Percentiles rank a stretch among this genome's conserved stretches.
phyloP scores from a whole-genome alignment of 1,140 invertebrate genomes.

The Akabosia matsudoensis region DNA sequence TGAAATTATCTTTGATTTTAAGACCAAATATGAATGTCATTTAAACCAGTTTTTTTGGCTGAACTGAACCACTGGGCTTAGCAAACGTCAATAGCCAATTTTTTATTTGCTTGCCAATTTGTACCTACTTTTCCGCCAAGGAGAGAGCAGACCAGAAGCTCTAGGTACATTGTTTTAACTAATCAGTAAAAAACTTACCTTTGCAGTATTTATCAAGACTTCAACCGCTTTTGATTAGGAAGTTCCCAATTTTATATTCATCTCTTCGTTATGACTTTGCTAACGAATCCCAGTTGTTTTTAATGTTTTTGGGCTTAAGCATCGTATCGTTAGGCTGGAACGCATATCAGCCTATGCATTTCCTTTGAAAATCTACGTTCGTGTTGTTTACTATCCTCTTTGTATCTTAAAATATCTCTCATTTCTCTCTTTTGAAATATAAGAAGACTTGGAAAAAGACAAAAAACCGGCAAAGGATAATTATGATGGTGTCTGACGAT shows the following conservation, averaged over 20 bases:
- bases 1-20: no score
- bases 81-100: no score
- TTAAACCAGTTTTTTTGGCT: no score
- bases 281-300: not conserved
- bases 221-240: conserved; percentile 6
- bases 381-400: no score
- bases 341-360: no score
- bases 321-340: not conserved
- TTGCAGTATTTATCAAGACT: not conserved
- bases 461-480: not conserved
- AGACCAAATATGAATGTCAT: no score
- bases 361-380: no score
- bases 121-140: no score
- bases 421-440: conserved; percentile 17
- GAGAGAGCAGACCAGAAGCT: no score
- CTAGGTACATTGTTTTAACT: not conserved
- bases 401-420: not conserved
- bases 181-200: not conserved
- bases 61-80: no score
- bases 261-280: conserved; percentile 16
- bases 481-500: not conserved
- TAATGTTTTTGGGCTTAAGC: not conserved
- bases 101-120: no score
- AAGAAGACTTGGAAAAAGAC: not conserved
- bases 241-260: conserved; percentile 10